Base-by-base conservation (phyloP, 2,113 vertebrate genomes). In the Mirza zaza region DNA sequence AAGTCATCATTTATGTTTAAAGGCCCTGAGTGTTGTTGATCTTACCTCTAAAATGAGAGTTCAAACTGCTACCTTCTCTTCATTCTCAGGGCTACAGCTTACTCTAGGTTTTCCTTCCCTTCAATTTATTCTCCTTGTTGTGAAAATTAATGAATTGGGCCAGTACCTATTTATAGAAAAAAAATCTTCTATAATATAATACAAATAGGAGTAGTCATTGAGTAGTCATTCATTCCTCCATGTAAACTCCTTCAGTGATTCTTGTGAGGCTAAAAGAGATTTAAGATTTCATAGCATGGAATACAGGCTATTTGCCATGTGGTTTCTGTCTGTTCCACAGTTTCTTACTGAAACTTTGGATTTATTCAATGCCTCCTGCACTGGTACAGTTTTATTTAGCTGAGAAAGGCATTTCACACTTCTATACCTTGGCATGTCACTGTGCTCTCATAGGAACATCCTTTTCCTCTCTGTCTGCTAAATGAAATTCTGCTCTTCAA, bases 91-190 rank as follows among this genome's bases (percentile, higher is more conserved):
- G 23, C 57, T 67, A 32, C 23, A 14, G 11, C 45, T 85, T 88
- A 80, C 85, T 39, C 23, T 34, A 75, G 32, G 10, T 87, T 23
- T 61, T 77, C 65, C 10, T 61, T 88, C 55, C 23, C 21, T 94
- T 80, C 45, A 91, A 32, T 57, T 52, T 45, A 25, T 75, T 92
- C 32, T 55, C 39, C 52, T 48, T 94, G 9, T 87, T 61, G n/a
- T 88, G 92, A 36, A 93, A 83, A 71, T 96, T 71, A 91, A 88
- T 59, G 29, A 88, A 89, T 61, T 20, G 6, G 84, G 13, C 59
- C 15, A 79, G 25, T 81, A 67, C 27, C 52, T 81, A 83, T 77
- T 93, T 45, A 67, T 0, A 91, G 34, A 91, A 70, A 88, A 71
- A 86, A 61, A 9, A 9, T 55, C 34, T 92, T 79, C 48, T 36